Evolutionary conservation across 1,140 invertebrate species (phyloP), one percentile per base, ranked within the genome.

Genomic region (Heliconius himera): DNA sequence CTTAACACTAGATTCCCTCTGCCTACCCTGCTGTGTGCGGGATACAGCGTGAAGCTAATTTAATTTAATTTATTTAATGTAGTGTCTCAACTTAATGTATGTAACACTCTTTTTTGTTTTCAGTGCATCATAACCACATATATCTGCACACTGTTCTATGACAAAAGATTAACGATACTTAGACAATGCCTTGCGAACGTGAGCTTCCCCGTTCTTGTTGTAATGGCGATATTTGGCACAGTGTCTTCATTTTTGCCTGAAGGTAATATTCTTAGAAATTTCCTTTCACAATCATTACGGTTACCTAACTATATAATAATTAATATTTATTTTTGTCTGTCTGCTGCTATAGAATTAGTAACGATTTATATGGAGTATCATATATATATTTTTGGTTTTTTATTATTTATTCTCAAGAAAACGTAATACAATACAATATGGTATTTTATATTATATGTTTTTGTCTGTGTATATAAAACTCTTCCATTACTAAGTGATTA

Each of bases 101-200:
- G 8, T 11, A 26, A n/a, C 9, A 13, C 22, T 66, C 22, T 3
- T 2, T 77, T 76, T 81, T 79, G 36, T 26, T 91, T 92, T 82
- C 92, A 94, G 93, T 90, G 91, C 83, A 89, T 94, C 77, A 86
- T 93, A 78, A 92, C 92, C 56, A 91, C 89, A 46, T 93, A 93
- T 85, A 85, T 90, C 74, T 90, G 88, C 72, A 91, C 92, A 74
- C 83, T 94, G 81, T 93, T 89, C 85, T 94, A 92, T 85, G 90
- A 94, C 80, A 93, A 87, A 83, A 83, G 86, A 79, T 87, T 94
- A 77, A 87, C 87, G 80, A 81, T 90, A 70, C 80, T 93, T 46
- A 88, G 93, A 79, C 92, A 92, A 91, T 93, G 88, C 81, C 88
- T 94, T 78, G 91, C 92, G 73, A 94, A 91, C 71, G 81, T 91